A percentile compares a stretch with the other conserved stretches of the same genome.
phyloP scores from a whole-genome alignment of 2,113 vertebrate genomes.

The Oreotragus oreotragus region DNA sequence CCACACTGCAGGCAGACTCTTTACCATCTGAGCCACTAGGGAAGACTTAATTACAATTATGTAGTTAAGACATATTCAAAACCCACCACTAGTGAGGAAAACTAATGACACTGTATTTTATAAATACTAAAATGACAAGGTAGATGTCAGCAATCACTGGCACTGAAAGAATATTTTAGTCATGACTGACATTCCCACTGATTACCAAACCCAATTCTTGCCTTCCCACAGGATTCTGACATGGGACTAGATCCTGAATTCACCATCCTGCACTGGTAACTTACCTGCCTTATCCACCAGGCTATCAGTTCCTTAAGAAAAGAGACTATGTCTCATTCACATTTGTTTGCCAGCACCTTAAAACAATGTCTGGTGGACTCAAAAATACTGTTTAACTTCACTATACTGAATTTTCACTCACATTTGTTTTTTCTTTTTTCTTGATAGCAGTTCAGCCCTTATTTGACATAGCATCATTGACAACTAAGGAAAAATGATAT shows the following conservation, averaged over 20 bases:
- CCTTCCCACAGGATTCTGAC: not conserved
- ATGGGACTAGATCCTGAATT: not conserved
- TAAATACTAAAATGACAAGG: not conserved
- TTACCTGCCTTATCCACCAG: not conserved
- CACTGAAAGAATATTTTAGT: not conserved
- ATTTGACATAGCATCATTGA: not conserved
- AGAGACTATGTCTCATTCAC: not conserved
- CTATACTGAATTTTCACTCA: not conserved
- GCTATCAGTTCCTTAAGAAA: not conserved
- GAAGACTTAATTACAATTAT: not conserved
- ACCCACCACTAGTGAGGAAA: not conserved
- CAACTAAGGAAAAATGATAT: not conserved
- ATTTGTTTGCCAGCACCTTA: not conserved
- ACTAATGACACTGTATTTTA: not conserved
- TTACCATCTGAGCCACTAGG: not conserved
- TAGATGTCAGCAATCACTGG: not conserved
- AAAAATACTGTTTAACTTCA: not conserved
- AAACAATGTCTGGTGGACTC: not conserved
- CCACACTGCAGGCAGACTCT: not conserved
- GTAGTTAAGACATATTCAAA: not conserved
- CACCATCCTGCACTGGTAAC: not conserved
- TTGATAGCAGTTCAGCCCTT: not conserved
- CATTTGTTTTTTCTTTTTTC: not conserved
- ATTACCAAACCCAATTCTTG: not conserved
- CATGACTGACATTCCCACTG: not conserved